Conservation (phyloP, 2,113 vertebrate genomes). For the Lates calcarifer region DNA sequence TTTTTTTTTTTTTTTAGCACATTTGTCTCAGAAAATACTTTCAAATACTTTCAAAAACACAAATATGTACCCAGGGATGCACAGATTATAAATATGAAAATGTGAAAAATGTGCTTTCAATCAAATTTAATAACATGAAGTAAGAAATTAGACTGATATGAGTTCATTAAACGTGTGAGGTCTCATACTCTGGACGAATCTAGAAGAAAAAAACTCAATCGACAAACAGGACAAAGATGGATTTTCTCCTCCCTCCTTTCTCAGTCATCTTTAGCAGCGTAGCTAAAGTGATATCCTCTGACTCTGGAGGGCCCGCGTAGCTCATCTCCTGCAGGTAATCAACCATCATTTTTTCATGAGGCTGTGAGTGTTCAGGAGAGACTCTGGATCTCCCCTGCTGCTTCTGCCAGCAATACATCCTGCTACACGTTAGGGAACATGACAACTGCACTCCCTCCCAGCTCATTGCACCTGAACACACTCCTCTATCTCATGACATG, state of each 20-base stretch:
- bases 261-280: slow-evolving; percentile 12
- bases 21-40: not conserved
- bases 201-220: not conserved
- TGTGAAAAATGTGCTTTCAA: not conserved
- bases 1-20: not conserved
- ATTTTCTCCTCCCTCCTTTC: slow-evolving; percentile 10
- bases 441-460: slow-evolving; percentile 79
- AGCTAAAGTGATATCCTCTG: slow-evolving; percentile 52
- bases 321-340: slow-evolving; percentile 84
- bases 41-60: not conserved
- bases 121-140: too few species aligned
- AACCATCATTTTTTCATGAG: slow-evolving; percentile 83
- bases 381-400: slow-evolving; percentile 70
- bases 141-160: not conserved
- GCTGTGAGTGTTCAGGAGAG: slow-evolving; percentile 80
- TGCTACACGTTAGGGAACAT: slow-evolving; percentile 82
- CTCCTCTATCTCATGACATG: slow-evolving; percentile 66
- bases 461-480: slow-evolving; percentile 76
- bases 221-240: not conserved
- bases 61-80: not conserved
- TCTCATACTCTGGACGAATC: slow-evolving; percentile 12
- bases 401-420: slow-evolving; percentile 80
- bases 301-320: slow-evolving; percentile 60
- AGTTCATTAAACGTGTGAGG: not conserved
- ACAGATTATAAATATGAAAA: not conserved